Percentiles rank a stretch among this genome's conserved stretches.
phyloP scores from a whole-genome alignment of 2,113 vertebrate species.

The Columbina picui region DNA sequence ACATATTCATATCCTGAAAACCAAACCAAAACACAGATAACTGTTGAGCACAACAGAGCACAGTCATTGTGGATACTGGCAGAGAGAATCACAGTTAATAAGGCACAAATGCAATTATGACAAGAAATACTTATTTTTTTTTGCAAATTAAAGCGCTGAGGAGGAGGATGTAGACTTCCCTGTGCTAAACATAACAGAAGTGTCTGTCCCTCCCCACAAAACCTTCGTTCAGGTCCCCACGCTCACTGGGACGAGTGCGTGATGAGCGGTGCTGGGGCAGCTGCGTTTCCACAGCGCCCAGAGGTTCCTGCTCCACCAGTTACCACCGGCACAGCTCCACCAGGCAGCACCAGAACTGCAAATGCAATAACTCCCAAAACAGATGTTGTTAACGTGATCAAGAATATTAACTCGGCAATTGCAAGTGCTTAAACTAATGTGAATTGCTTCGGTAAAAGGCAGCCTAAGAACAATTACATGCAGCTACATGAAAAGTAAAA shows the following conservation, averaged over 20 bases:
- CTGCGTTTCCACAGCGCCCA: not conserved
- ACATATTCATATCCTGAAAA: not conserved
- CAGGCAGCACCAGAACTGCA: not conserved
- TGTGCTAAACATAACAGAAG: not conserved
- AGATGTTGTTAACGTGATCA: not conserved
- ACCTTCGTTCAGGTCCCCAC: not conserved
- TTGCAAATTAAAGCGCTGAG: not conserved
- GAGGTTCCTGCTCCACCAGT: not conserved
- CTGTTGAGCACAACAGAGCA: not conserved
- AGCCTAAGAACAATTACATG: not conserved
- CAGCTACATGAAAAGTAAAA: not conserved
- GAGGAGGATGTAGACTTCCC: not conserved
- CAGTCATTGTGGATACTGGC: not conserved
- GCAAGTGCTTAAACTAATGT: not conserved
- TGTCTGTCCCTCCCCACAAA: not conserved
- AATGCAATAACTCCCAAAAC: not conserved
- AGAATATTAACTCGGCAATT: not conserved
- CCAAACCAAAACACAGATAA: not conserved
- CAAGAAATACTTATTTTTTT: not conserved
- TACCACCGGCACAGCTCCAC: not conserved
- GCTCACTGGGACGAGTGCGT: not conserved
- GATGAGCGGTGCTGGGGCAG: not conserved
- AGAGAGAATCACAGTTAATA: not conserved
- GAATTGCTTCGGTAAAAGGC: not conserved
- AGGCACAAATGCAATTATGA: not conserved